Percentiles rank a stretch among this genome's conserved stretches.
Evolutionary conservation across 2,797 vertebrate species (phyloP).

Genomic region (Emys orbicularis): DNA sequence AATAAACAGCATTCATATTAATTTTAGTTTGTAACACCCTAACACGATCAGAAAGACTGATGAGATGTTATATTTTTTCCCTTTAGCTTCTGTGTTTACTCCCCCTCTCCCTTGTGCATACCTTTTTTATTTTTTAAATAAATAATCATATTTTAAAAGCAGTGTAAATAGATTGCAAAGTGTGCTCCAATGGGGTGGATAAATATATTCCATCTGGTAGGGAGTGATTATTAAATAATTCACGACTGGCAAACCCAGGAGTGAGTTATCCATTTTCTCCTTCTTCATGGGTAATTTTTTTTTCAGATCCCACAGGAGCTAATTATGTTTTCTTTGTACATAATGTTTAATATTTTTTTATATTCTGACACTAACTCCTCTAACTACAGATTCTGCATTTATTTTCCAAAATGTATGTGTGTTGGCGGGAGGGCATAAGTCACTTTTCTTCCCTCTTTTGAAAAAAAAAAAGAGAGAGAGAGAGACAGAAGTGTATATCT

Average conservation of each 20-base stretch:
- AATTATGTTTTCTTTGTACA: constrained; percentile 67
- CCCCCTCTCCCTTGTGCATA: constrained; percentile 39
- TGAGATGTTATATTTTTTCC: background rate
- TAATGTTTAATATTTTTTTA: constrained; percentile 63
- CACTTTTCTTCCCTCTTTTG: background rate
- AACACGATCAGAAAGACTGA: constrained; percentile 35
- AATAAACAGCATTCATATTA: constrained; percentile 7
- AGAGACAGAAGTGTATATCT: background rate
- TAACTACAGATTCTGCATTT: constrained; percentile 12
- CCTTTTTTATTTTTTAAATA: constrained; percentile 73
- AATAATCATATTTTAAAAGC: constrained; percentile 76
- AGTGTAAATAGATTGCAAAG: constrained; percentile 73
- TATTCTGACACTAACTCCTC: constrained; percentile 32
- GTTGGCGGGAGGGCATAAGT: constrained; percentile 17
- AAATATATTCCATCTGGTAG: constrained; percentile 68
- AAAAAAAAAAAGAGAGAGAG: background rate
- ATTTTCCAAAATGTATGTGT: constrained; percentile 19
- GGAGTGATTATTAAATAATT: constrained; percentile 78
- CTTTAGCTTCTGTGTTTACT: constrained; percentile 25
- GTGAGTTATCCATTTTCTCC: constrained; percentile 65
- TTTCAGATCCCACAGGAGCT: constrained; percentile 45
- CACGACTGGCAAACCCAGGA: constrained; percentile 58
- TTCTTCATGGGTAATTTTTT: constrained; percentile 65
- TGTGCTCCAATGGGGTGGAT: constrained; percentile 57
- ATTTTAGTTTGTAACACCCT: constrained; percentile 44